Evolutionary conservation across 2,113 vertebrate genomes (phyloP).

Genomic region (Alectura lathami): DNA sequence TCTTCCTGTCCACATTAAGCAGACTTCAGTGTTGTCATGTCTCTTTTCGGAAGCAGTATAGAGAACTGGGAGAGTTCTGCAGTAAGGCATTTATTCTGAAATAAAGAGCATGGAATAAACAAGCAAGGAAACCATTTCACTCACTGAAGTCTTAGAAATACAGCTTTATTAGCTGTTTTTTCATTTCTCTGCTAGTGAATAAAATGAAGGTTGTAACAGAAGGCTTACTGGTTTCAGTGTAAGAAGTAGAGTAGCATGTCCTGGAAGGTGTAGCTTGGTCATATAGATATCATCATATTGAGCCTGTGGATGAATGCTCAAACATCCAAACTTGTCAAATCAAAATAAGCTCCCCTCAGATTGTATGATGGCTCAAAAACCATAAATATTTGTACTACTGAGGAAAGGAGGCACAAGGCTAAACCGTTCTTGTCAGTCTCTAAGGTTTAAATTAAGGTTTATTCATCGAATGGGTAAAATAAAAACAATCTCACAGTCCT

Average conservation of each 20-base stretch:
- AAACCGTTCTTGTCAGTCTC: neutral
- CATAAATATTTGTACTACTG: neutral
- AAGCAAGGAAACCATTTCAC: neutral
- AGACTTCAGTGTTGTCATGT: neutral
- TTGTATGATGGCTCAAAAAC: neutral
- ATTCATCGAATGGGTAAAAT: neutral
- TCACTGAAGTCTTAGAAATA: neutral
- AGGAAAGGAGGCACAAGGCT: neutral
- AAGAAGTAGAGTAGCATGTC: neutral
- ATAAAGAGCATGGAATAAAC: neutral
- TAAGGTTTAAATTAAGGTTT: neutral
- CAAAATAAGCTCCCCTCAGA: neutral
- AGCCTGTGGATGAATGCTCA: neutral
- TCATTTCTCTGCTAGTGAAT: neutral
- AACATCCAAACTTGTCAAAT: neutral
- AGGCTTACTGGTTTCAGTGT: neutral
- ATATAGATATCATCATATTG: neutral
- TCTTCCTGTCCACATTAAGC: neutral
- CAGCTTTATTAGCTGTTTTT: neutral
- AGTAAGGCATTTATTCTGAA: neutral
- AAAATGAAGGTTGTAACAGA: too few relatives aligned
- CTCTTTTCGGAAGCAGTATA: neutral
- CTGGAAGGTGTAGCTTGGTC: neutral
- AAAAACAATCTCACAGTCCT: neutral
- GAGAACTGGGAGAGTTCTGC: neutral